Base-by-base conservation (phyloP, 2,113 vertebrate species). In the Hemiprocne comata region DNA sequence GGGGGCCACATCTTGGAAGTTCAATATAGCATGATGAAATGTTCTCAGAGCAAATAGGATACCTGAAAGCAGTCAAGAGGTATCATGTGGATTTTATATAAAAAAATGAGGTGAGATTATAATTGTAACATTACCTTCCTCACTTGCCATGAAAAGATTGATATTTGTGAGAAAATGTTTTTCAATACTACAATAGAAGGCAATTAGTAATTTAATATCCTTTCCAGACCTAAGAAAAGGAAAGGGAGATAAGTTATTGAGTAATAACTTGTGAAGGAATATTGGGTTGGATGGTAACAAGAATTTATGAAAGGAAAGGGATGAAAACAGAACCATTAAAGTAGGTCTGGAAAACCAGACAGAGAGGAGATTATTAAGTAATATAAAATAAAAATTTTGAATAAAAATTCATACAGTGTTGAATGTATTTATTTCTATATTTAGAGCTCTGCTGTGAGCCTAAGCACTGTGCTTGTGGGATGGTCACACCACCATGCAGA, bases 191-290 rank as follows among this genome's bases (percentile, higher is more conserved):
- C 48, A 44, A 13, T 24, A 80, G 44, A 76, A 81, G 24, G 53
- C 70, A 91, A 95, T 92, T 95, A 96, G 50, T 54, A 92, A 90
- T 89, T 64, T 87, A 88, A 77, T 84, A 71, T 87, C 65, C 86
- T 91, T 91, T 94, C 50, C 72, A 87, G 62, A 91, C 28, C 34
- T 51, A 89, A 66, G 76, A 87, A 91, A 90, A 84, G 28, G 67
- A 82, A 89, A 69, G 16, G 25, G 42, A 66, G 50, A 44, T 75
- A 58, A 96, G 11, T 78, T 91, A 88, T 48, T 40, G 48, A 26
- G 57, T 85, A 91, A 96, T 92, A 96, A 93, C 62, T 90, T 54
- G 18, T 29, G 40, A 92, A 74, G 5, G 79, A 91, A 62, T 95
- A 91, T 89, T 89, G 40, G 24, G 58, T 93, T 74, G 24, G 77